Evolutionary conservation across 2,888 invertebrate genomes (phyloP).

Genomic region (Idaea aversata): DNA sequence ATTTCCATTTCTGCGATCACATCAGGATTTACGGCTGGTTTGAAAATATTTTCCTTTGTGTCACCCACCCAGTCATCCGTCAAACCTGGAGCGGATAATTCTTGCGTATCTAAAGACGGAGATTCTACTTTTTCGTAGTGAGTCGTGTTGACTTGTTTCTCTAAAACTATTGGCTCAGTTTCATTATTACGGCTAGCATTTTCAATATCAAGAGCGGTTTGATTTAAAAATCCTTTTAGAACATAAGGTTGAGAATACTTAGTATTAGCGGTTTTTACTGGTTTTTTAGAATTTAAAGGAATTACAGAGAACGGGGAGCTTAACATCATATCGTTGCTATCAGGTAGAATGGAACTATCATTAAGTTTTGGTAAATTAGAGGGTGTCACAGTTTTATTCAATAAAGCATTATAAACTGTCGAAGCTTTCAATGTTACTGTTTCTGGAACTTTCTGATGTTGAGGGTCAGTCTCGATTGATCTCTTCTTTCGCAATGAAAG

Average conservation of each 20-base stretch:
- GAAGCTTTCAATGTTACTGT: constrained; percentile 29
- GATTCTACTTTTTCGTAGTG: constrained; percentile 44
- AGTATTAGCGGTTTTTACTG: constrained; percentile 46
- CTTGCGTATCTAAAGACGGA: constrained; percentile 52
- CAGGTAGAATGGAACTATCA: constrained; percentile 9
- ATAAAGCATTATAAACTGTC: constrained; percentile 51
- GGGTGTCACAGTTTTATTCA: constrained; percentile 47
- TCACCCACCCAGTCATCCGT: constrained; percentile 62
- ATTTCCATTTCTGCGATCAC: constrained; percentile 66
- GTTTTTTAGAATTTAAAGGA: constrained; percentile 43
- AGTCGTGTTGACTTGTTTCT: constrained; percentile 56
- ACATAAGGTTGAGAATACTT: constrained; percentile 27
- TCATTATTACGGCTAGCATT: constrained; percentile 44
- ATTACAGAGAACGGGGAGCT: constrained; percentile 57
- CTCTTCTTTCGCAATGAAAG: constrained; percentile 64
- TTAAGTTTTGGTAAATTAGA: constrained; percentile 20
- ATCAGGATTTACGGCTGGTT: constrained; percentile 54
- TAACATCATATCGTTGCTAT: constrained; percentile 18
- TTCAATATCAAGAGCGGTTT: constrained; percentile 63
- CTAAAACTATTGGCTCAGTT: constrained; percentile 54
- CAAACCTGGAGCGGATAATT: constrained; percentile 50
- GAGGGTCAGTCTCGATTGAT: constrained; percentile 32
- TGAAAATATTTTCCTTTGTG: constrained; percentile 52
- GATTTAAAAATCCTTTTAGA: constrained; percentile 66
- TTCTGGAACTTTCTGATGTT: constrained; percentile 27